Conservation (phyloP, 1,140 invertebrate genomes). For the Bombus haemorrhoidalis region DNA sequence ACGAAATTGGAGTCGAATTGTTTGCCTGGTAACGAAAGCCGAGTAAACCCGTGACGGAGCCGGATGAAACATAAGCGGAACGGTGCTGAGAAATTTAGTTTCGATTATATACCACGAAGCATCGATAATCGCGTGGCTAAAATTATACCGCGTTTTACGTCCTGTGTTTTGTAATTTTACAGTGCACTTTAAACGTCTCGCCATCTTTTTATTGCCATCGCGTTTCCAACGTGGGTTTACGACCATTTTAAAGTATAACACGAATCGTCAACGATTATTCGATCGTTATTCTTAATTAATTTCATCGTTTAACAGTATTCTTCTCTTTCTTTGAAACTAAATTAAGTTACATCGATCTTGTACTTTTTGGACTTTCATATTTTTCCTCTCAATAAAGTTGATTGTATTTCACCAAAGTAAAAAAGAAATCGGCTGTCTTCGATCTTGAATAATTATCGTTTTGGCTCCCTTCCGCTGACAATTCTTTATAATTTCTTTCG, state of each 20-base stretch:
- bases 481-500: not conserved
- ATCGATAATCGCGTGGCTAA: slow-evolving; percentile 6
- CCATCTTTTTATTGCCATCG: not conserved
- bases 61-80: not conserved
- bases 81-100: slow-evolving; percentile 6
- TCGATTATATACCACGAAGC: slow-evolving; percentile 20
- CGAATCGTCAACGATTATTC: not conserved
- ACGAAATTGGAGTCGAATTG: not conserved
- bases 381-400: not conserved
- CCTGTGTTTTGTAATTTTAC: slow-evolving; percentile 40
- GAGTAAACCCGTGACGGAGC: not conserved
- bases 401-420: too few species aligned
- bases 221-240: slow-evolving; percentile 35
- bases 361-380: not conserved
- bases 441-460: too few species aligned
- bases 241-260: not conserved
- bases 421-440: too few species aligned
- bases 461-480: too few species aligned
- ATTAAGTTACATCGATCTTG: not conserved
- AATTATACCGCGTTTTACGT: slow-evolving; percentile 24
- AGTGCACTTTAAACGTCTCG: slow-evolving; percentile 22
- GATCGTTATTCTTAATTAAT: not conserved
- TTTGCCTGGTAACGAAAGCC: not conserved
- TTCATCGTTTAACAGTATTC: not conserved
- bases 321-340: not conserved